Conservation (phyloP, 2,797 vertebrate genomes). For the Cuniculus paca region DNA sequence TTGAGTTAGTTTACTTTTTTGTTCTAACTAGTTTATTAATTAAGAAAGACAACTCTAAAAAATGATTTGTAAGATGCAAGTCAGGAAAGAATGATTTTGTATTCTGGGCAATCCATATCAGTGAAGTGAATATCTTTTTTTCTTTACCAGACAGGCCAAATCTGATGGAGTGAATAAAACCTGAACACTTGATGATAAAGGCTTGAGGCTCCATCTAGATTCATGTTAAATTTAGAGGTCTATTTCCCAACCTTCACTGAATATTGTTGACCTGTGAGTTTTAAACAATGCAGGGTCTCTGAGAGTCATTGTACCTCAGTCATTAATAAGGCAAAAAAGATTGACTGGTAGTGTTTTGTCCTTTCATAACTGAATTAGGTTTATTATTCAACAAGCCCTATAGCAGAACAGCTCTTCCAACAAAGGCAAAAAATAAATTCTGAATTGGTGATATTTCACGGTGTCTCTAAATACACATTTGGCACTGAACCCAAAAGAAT, state of each 20-base stretch:
- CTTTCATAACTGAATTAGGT: constrained; percentile 59
- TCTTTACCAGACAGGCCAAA: background rate
- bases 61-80: background rate
- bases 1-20: background rate
- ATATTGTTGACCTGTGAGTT: background rate
- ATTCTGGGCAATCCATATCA: background rate
- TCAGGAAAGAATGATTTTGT: constrained; percentile 19
- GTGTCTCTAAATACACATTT: constrained; percentile 73
- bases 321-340: constrained; percentile 52
- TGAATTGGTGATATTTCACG: constrained; percentile 47
- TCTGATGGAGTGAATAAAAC: background rate
- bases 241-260: background rate
- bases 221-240: background rate
- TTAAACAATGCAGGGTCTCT: background rate
- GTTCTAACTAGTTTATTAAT: background rate
- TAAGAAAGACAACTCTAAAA: background rate
- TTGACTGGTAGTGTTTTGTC: background rate
- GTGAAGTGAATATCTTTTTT: background rate
- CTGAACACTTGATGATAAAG: background rate
- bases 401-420: constrained; percentile 32
- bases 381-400: constrained; percentile 54
- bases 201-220: background rate
- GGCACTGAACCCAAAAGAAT: constrained; percentile 52
- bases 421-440: constrained; percentile 67
- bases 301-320: background rate